phyloP scores from a whole-genome alignment of 2,797 vertebrate genomes.

The Chelmon rostratus region DNA sequence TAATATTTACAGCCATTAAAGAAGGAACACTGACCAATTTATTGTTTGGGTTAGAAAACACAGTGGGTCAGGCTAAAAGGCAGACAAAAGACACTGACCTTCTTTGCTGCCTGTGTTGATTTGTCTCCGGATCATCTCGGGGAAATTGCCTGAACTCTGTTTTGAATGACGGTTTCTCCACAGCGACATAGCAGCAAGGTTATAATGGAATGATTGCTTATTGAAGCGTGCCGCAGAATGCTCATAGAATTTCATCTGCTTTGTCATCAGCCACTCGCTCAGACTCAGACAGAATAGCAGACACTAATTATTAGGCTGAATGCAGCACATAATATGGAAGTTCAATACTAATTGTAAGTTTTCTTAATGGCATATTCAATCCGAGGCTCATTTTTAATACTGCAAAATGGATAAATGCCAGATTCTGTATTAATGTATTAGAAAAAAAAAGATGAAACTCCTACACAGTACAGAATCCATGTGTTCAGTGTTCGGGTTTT shows the following conservation, averaged over 20 bases:
- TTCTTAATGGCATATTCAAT: neutral
- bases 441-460: neutral
- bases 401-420: neutral
- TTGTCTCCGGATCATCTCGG: neutral
- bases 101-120: slow-evolving; percentile 15
- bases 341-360: neutral
- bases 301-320: slow-evolving; percentile 37
- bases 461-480: neutral
- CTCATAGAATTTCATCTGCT: slow-evolving; percentile 31
- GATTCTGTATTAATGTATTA: neutral
- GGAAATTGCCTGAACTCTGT: neutral
- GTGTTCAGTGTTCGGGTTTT: no score
- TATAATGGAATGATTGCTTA: slow-evolving; percentile 16
- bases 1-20: slow-evolving; percentile 11
- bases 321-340: slow-evolving; percentile 12
- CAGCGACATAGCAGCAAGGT: slow-evolving; percentile 11
- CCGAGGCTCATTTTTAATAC: neutral
- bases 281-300: slow-evolving; percentile 31
- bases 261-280: slow-evolving; percentile 28
- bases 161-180: slow-evolving; percentile 2
- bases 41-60: slow-evolving; percentile 4
- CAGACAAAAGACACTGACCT: neutral
- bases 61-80: neutral
- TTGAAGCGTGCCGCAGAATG: neutral
- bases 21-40: neutral